These are phyloP conservation scores for Athene cunicularia DNA, from an alignment of 2,113 vertebrate species.

Conservation along the genomic window DNA sequence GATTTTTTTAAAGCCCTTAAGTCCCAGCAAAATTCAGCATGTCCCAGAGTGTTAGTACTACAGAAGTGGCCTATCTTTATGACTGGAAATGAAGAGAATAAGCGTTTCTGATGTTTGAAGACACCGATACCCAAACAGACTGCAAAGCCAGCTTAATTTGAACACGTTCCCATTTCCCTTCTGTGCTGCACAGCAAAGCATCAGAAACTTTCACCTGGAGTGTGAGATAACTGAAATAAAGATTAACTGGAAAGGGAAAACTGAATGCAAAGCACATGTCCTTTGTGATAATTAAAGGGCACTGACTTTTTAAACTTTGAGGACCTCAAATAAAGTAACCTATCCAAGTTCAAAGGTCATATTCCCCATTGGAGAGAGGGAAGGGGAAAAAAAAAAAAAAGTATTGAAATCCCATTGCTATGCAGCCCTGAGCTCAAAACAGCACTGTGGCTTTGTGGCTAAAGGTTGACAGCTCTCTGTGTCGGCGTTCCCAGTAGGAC, in stretches of 20 bases:
- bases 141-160: neutral
- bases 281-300: neutral
- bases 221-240: accelerated
- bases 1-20: neutral
- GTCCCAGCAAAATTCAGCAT: neutral
- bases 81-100: neutral
- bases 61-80: neutral
- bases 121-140: neutral
- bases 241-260: neutral
- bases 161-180: accelerated
- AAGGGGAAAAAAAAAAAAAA: neutral
- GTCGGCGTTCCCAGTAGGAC: neutral
- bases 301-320: accelerated
- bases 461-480: accelerated
- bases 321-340: neutral
- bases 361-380: neutral
- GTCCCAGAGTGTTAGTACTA: neutral
- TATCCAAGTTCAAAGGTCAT: neutral
- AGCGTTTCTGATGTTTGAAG: neutral
- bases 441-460: neutral
- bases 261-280: neutral
- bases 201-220: accelerated
- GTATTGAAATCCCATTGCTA: neutral
- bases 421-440: accelerated
- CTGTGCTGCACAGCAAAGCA: neutral